Percentiles rank a stretch among this genome's conserved stretches.
These are phyloP conservation scores for Pachyramphus minor DNA, from an alignment of 2,113 vertebrate genomes.

Conservation along the genomic window DNA sequence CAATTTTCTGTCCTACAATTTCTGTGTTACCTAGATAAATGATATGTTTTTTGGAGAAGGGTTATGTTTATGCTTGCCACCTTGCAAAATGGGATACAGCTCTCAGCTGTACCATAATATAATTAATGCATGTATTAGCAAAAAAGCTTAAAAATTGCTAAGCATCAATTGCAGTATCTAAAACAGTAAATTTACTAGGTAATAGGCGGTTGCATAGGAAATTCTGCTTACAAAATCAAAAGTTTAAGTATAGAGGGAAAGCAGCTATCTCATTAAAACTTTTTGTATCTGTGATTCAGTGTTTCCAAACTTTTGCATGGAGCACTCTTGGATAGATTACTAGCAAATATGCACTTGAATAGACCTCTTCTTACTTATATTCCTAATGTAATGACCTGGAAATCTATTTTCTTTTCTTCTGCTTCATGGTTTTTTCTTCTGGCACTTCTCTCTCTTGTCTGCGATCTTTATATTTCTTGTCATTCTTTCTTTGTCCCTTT, in stretches of 20 bases:
- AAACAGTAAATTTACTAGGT: not conserved
- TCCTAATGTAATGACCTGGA: not conserved
- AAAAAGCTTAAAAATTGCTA: not conserved
- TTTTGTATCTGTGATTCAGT: not conserved
- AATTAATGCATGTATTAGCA: not conserved
- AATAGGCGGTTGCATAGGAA: not conserved
- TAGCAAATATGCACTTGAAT: not conserved
- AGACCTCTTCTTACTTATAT: not conserved
- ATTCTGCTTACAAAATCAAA: not conserved
- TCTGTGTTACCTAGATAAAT: not conserved
- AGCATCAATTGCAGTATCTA: not conserved
- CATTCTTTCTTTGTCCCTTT: not conserved
- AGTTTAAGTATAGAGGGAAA: not conserved
- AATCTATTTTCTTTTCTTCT: not conserved
- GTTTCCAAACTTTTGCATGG: not conserved
- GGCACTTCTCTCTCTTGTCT: not conserved
- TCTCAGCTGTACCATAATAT: not conserved
- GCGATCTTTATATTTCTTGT: not conserved
- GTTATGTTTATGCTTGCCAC: not conserved
- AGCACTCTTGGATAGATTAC: not conserved
- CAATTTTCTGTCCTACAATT: not conserved
- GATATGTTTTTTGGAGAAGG: not conserved
- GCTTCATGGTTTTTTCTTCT: not conserved
- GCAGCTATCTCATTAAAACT: not conserved
- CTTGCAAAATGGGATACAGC: not conserved